Evolutionary conservation across 2,888 invertebrate genomes (phyloP).

Genomic region (Cataglyphis albicans): DNA sequence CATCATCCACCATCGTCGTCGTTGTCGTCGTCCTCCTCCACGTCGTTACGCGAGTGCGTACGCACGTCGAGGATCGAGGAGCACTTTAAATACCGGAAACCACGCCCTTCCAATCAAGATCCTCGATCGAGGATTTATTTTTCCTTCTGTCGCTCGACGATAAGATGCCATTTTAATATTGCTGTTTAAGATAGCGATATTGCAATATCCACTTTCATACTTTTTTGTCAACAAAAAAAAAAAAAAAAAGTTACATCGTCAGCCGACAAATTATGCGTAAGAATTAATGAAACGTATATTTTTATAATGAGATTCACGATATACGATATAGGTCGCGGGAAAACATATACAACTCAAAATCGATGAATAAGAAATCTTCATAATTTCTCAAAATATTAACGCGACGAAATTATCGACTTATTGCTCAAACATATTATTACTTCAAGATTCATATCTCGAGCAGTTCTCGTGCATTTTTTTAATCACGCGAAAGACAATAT

Average conservation of each 20-base stretch:
- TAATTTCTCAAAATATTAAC: not conserved
- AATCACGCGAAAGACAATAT: slow-evolving; percentile 40
- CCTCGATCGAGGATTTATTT: slow-evolving; percentile 55
- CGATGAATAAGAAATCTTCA: not conserved
- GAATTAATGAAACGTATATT: not conserved
- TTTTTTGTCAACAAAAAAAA: not conserved
- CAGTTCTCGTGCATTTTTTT: not conserved
- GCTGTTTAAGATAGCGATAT: slow-evolving; percentile 11
- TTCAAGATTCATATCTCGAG: not conserved
- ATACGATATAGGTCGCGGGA: not conserved
- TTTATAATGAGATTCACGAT: not conserved
- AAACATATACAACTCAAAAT: not conserved
- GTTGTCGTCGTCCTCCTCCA: slow-evolving; percentile 47
- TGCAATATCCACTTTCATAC: slow-evolving; percentile 2
- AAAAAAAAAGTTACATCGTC: not conserved
- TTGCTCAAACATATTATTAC: slow-evolving; percentile 1
- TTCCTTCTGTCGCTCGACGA: slow-evolving; percentile 22
- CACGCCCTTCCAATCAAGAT: slow-evolving; percentile 71
- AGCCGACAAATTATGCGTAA: not conserved
- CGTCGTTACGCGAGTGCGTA: slow-evolving; percentile 71
- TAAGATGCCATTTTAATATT: slow-evolving; percentile 28
- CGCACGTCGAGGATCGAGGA: slow-evolving; percentile 71
- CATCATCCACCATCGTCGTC: slow-evolving; percentile 51
- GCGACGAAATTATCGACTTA: not conserved
- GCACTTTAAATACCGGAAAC: slow-evolving; percentile 75